Evolutionary conservation across 2,888 invertebrate genomes (phyloP), one percentile per base, ranked within the genome.

Genomic region (Ypsolopha sequella): DNA sequence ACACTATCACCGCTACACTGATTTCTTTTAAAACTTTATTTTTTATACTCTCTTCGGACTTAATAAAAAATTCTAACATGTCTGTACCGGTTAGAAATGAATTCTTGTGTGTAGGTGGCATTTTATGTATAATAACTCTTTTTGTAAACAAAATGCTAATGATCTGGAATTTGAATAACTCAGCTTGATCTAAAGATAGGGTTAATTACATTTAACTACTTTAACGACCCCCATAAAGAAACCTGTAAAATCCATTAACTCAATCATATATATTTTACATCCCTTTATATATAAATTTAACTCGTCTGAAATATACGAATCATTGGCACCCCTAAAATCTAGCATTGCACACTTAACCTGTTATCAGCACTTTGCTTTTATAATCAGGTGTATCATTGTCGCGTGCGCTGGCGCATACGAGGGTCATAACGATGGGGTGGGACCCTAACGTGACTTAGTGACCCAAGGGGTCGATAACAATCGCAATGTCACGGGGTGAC

Each of bases 1-100:
- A 62, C 71, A 68, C 79, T 80, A 84, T 86, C 85, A 81, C 81
- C 81, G 82, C 81, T 81, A 85, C 84, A 85, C 78, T 78, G 85
- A 86, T 86, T 86, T 86, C 82, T 85, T 85, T 79, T 81, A 74
- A 34, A 68, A 80, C 76, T 73, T 68, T 68, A 64, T 75, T 80
- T 81, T 84, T 85, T 80, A 67, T 78, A 70, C 75, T 73, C 75
- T 76, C 77, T 73, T 81, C 71, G 80, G 81, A 76, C 79, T 67
- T 66, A 60, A 69, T 68, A 82, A 84, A 85, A 86, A 85, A 82
- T n/a, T 68, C 65, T 62, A 78, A 80, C 85, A 79, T 77, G 85
- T 85, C 80, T 77, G 75, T 72, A 86, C 85, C 75, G 76, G 85
- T 82, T 81, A 65, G 67, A 74, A 69, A 61, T 67, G 73, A 68